Conservation (phyloP, 2,113 vertebrate species). For the Syngnathus typhle region DNA sequence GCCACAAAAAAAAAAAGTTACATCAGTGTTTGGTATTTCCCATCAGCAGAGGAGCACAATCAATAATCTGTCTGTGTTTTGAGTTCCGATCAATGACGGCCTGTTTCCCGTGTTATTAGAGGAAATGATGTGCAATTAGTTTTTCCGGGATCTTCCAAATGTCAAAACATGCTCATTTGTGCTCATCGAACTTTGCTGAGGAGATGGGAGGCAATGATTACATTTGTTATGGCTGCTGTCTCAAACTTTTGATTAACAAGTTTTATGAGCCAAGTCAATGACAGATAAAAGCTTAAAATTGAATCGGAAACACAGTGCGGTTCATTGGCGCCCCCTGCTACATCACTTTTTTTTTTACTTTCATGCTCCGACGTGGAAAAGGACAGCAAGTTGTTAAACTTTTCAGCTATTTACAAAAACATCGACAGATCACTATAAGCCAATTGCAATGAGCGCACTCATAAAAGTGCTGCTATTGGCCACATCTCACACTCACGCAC, state of each 20-base stretch:
- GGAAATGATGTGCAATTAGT: constrained; percentile 52
- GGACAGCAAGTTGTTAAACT: neutral
- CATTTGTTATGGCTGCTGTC: constrained; percentile 24
- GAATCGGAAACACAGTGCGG: neutral
- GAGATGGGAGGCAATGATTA: constrained; percentile 23
- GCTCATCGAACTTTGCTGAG: constrained; percentile 20
- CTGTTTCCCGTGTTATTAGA: constrained; percentile 40
- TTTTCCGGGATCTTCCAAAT: constrained; percentile 50
- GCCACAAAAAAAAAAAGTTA: neutral
- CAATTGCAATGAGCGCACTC: no score
- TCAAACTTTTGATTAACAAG: constrained; percentile 22
- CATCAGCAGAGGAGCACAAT: constrained; percentile 46
- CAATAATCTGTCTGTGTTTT: constrained; percentile 53
- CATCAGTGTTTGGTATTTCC: constrained; percentile 34
- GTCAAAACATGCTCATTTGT: constrained; percentile 42
- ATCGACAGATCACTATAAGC: neutral
- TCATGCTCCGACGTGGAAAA: neutral
- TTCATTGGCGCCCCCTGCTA: neutral
- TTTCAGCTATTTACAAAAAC: neutral
- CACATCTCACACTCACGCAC: neutral
- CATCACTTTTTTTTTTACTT: neutral
- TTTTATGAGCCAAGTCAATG: constrained; percentile 18
- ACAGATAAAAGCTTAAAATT: neutral
- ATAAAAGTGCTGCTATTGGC: neutral
- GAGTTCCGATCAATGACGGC: constrained; percentile 49